These are phyloP conservation scores for Progne subis DNA, from an alignment of 2,113 vertebrate genomes.

Conservation along the genomic window DNA sequence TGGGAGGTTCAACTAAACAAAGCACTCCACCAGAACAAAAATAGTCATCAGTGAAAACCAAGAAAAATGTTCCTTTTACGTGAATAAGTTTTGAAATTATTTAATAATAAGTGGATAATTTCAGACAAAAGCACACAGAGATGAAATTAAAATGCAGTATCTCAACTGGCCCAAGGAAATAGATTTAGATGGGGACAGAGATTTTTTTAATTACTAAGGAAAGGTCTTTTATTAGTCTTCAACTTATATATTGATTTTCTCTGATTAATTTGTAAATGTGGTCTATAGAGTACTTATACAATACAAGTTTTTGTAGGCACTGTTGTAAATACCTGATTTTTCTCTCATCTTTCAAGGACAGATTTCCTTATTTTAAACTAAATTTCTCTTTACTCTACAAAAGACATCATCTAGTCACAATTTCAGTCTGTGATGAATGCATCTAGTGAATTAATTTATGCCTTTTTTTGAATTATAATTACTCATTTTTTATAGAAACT, in stretches of 20 bases:
- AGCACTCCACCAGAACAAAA: background rate
- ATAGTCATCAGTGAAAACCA: background rate
- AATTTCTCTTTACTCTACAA: slow-evolving; percentile 16
- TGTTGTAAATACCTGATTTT: background rate
- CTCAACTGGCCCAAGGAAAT: background rate
- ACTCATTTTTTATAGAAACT: slow-evolving; percentile 54
- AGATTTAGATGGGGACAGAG: background rate
- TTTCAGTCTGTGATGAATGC: slow-evolving; percentile 28
- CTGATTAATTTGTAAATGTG: background rate
- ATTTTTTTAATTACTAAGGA: background rate
- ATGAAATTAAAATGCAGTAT: background rate
- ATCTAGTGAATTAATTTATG: slow-evolving; percentile 55
- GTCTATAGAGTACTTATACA: background rate
- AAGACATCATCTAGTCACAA: slow-evolving; percentile 29
- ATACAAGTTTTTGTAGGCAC: background rate
- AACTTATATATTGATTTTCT: background rate
- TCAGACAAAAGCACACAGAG: background rate
- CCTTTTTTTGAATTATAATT: slow-evolving; percentile 38
- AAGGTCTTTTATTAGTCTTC: background rate
- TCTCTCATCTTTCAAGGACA: background rate
- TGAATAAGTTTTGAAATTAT: background rate
- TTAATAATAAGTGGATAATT: background rate
- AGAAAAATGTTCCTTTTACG: background rate
- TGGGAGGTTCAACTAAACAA: background rate
- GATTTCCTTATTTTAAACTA: slow-evolving; percentile 17